Evolutionary conservation across 2,797 vertebrate species (phyloP).

Genomic region (Mallotus villosus): DNA sequence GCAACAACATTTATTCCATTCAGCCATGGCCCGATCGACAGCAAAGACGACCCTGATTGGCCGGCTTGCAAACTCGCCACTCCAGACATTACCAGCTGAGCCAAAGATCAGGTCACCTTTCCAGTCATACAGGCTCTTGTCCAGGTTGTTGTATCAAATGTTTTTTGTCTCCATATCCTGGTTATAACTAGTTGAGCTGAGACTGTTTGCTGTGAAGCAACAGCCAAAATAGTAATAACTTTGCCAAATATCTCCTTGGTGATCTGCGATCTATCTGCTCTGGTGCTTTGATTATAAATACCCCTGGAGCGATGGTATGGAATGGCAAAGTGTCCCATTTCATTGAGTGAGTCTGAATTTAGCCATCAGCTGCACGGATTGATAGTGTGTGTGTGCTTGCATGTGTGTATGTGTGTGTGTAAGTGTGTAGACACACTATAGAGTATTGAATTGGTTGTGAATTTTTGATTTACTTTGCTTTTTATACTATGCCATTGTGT

Average conservation of each 20-base stretch:
- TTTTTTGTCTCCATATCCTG: conserved; percentile 56
- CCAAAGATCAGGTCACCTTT: conserved; percentile 28
- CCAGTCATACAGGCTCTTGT: conserved; percentile 32
- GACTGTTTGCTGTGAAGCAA: conserved; percentile 41
- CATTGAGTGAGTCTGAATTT: conserved; percentile 43
- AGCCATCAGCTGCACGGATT: conserved; percentile 33
- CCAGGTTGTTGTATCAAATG: conserved; percentile 35
- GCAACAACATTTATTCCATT: not conserved
- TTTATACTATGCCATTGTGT: not conserved
- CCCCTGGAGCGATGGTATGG: conserved; percentile 27
- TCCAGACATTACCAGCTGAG: conserved; percentile 46
- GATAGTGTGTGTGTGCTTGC: conserved; percentile 25
- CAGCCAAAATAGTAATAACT: conserved; percentile 37
- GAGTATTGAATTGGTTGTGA: no score
- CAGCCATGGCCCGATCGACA: not conserved
- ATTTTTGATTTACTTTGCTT: no score
- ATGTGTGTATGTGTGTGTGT: conserved; percentile 29
- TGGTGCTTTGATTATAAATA: conserved; percentile 57
- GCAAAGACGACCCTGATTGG: conserved; percentile 16
- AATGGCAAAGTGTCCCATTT: conserved; percentile 46
- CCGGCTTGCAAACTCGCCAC: conserved; percentile 21
- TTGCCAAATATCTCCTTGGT: conserved; percentile 26
- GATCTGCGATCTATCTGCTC: conserved; percentile 24
- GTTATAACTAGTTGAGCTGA: not conserved
- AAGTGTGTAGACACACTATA: not conserved